Evolutionary conservation across 2,888 invertebrate genomes (phyloP).

Genomic region (Melanostoma mellinum): DNA sequence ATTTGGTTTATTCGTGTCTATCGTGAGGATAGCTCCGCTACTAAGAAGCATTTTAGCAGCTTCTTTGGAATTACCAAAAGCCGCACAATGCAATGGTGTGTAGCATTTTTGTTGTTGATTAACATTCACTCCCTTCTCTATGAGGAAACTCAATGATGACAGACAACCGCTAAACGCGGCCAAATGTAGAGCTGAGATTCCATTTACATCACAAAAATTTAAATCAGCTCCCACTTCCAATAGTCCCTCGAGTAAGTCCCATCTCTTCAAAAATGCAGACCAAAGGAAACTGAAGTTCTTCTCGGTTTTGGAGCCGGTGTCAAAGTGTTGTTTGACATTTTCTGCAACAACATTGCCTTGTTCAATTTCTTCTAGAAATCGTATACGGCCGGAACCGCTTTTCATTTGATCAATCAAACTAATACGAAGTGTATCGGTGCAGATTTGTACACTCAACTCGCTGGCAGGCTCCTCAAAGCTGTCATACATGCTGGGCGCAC

Average conservation of each 20-base stretch:
- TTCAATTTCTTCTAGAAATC: conserved; percentile 89
- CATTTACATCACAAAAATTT: conserved; percentile 87
- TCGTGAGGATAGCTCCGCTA: conserved; percentile 87
- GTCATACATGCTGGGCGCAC: conserved; percentile 91
- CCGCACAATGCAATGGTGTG: conserved; percentile 94
- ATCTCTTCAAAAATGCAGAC: conserved; percentile 88
- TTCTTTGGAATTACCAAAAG: conserved; percentile 92
- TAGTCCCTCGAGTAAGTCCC: conserved; percentile 86
- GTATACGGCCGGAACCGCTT: conserved; percentile 86
- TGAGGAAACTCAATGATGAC: conserved; percentile 87
- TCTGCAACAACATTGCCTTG: conserved; percentile 85
- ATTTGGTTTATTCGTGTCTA: conserved; percentile 86
- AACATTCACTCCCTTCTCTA: conserved; percentile 87
- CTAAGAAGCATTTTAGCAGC: conserved; percentile 90
- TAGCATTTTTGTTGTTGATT: conserved; percentile 88
- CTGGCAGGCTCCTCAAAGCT: conserved; percentile 89
- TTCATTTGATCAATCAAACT: conserved; percentile 90
- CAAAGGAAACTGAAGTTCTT: conserved; percentile 88
- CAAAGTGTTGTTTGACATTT: conserved; percentile 83
- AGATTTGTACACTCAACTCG: conserved; percentile 88
- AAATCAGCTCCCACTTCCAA: conserved; percentile 88
- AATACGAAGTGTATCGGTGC: conserved; percentile 88
- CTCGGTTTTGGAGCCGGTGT: conserved; percentile 86
- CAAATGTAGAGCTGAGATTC: conserved; percentile 89
- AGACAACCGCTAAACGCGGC: conserved; percentile 91